These are phyloP conservation scores for Notothenia coriiceps DNA, from an alignment of 2,113 vertebrate genomes.

Conservation along the genomic window DNA sequence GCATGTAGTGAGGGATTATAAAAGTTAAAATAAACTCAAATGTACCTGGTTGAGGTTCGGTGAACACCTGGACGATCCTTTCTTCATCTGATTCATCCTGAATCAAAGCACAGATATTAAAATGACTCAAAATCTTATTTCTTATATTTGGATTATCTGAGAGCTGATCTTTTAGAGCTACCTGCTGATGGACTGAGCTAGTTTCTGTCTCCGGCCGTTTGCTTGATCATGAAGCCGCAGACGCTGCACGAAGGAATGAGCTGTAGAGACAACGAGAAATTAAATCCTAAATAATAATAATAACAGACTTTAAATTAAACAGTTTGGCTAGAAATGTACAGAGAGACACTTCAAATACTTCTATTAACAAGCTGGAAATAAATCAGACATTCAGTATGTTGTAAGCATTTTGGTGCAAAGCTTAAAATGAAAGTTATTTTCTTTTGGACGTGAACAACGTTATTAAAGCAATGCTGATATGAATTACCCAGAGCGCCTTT, in stretches of 20 bases:
- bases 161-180: neutral
- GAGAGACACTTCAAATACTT: too few species aligned
- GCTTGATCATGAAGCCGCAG: constrained; percentile 80
- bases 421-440: too few species aligned
- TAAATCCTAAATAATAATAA: neutral
- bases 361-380: too few species aligned
- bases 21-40: too few species aligned
- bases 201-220: constrained; percentile 82
- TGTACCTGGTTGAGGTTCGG: constrained; percentile 82
- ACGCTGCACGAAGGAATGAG: constrained; percentile 79
- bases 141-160: too few species aligned
- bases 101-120: constrained; percentile 13
- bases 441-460: neutral
- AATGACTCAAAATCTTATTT: too few species aligned
- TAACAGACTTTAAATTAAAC: too few species aligned
- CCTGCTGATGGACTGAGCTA: constrained; percentile 83
- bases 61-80: constrained; percentile 84
- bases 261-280: constrained; percentile 43
- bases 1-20: too few species aligned
- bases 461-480: neutral
- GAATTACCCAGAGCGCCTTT: constrained; percentile 78
- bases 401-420: neutral
- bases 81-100: constrained; percentile 82
- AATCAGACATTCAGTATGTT: too few species aligned
- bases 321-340: too few species aligned